These are phyloP conservation scores for Dromas ardeola DNA, from an alignment of 2,113 vertebrate species.

Conservation along the genomic window DNA sequence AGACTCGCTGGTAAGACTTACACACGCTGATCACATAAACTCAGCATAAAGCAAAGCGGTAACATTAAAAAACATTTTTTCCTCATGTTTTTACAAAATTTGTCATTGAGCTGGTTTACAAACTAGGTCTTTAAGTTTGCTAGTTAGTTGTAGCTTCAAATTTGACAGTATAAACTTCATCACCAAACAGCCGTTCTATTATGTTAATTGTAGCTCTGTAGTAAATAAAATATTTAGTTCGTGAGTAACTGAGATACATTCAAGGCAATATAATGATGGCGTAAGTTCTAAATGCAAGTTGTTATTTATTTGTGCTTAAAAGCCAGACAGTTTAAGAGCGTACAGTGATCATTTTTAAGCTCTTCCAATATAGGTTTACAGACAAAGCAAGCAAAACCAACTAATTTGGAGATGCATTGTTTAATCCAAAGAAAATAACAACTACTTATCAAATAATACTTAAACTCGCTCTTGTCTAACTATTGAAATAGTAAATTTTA, in stretches of 20 bases:
- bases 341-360: neutral
- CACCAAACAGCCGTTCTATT: neutral
- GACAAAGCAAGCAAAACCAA: neutral
- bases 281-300: neutral
- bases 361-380: neutral
- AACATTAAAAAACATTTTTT: neutral
- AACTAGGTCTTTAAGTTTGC: neutral
- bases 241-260: neutral
- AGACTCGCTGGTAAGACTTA: neutral
- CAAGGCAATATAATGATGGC: neutral
- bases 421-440: neutral
- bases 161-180: neutral
- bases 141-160: neutral
- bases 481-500: neutral
- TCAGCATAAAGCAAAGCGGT: neutral
- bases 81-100: neutral
- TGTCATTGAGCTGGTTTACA: neutral
- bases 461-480: neutral
- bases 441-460: neutral
- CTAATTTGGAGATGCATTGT: neutral
- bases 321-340: neutral
- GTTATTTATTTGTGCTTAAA: neutral
- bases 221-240: neutral
- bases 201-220: neutral
- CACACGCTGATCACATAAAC: neutral